Evolutionary conservation across 30 jellyfish, hydroid and myxozoan species (phyloP).

Genomic region (Turritopsis dohrnii): DNA sequence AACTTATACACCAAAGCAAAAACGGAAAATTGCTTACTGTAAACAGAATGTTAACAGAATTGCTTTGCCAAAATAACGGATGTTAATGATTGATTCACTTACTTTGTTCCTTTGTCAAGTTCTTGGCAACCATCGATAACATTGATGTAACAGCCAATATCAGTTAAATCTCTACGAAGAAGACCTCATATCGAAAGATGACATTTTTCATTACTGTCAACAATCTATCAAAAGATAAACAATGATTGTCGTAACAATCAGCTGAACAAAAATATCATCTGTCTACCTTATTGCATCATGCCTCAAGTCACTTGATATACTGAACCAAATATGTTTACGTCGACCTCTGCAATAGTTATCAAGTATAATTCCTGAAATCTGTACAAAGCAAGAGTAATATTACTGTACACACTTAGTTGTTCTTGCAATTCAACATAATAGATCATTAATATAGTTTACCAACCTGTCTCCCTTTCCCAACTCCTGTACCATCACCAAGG

Average conservation of each 20-base stretch:
- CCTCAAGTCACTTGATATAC: constrained; percentile 64
- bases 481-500: constrained; percentile 97
- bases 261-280: neutral
- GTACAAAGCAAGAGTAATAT: neutral
- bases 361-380: constrained; percentile 79
- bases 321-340: constrained; percentile 73
- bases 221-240: too few species aligned
- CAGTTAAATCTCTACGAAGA: constrained; percentile 58
- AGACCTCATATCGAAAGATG: neutral
- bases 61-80: too few species aligned
- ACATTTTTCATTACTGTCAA: neutral
- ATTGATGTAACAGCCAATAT: constrained; percentile 66
- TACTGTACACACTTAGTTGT: neutral
- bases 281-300: constrained; percentile 77
- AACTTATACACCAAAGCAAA: neutral
- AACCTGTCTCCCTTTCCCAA: constrained; percentile 95
- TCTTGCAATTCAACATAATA: neutral
- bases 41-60: too few species aligned
- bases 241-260: neutral
- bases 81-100: neutral
- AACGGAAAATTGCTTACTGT: neutral
- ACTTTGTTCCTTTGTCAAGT: constrained; percentile 76
- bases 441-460: neutral
- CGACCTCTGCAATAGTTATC: constrained; percentile 81
- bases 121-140: constrained; percentile 93